Evolutionary conservation across 37 sponge, comb jelly and placozoan species (phyloP), one percentile per base, ranked within the genome.

Genomic region (Bolinopsis microptera): DNA sequence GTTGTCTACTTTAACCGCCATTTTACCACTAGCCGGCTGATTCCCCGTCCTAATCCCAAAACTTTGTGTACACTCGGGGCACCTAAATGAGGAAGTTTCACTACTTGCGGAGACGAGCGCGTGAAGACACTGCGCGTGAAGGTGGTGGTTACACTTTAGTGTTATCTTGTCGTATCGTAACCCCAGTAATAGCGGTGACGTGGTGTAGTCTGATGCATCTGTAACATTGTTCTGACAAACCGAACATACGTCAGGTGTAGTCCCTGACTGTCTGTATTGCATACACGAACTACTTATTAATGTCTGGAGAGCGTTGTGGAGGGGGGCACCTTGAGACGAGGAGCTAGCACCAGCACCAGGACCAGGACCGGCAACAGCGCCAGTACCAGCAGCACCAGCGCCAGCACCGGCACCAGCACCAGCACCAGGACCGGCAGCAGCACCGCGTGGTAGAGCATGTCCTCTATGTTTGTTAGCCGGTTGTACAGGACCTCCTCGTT

Each of bases 31-130:
- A 33, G 76, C 25, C 0, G 99, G 99, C 95, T 97, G 97, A 90
- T 99, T 96, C 0, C 99, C 99, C 5, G 95, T 97, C 94, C 94
- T 96, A 18, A 95, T 67, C 16, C 97, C 97, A 94, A 96, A 96
- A 24, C 94, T 94, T 83, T 93, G 96, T 94, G 96, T 95, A 69
- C 99, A 99, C 1, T 95, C 96, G 13, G 97, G 97, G 95, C 99
- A 99, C 25, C 36, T 33, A 38, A 86, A 86, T 40, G 90, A 86
- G 1, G 90, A 28, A 2, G 0, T 41, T n/a, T 86, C 61, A 25
- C 28, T n/a, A 24, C 36, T 34, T 0, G 90, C 41, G n/a, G 28
- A 24, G 61, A 86, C 61, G 38, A 86, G 34, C 38, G 90, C 90
- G 5, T 39, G 61, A 1, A 86, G 90, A 86, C 90, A 86, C 31